Conservation (phyloP, 2,888 invertebrate species). For the Drosophila diplacantha region DNA sequence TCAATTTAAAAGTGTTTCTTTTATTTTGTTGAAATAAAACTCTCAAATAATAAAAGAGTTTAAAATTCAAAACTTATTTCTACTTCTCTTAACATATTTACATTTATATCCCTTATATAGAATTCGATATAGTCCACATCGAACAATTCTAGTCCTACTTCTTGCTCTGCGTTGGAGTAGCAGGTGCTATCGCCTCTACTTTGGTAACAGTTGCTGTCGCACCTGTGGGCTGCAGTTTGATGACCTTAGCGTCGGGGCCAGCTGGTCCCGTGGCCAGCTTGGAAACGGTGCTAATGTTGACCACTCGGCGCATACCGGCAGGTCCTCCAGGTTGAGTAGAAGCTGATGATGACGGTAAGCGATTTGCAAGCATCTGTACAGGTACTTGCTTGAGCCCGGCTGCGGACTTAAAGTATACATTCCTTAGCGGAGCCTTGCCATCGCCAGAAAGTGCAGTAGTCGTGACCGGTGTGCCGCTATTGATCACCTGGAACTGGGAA, state of each 20-base stretch:
- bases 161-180: conserved; percentile 7
- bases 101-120: neutral
- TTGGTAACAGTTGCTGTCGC: conserved; percentile 11
- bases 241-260: conserved; percentile 47
- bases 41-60: conserved; percentile 5
- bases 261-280: conserved; percentile 39
- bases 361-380: conserved; percentile 53
- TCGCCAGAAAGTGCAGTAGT: conserved; percentile 30
- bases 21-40: conserved; percentile 25
- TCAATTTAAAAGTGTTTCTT: conserved; percentile 4
- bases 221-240: conserved; percentile 39
- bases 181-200: conserved; percentile 7
- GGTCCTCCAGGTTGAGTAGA: conserved; percentile 18
- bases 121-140: neutral
- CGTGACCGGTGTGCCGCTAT: conserved; percentile 18
- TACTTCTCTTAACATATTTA: conserved; percentile 24
- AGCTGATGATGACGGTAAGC: conserved; percentile 18
- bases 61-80: conserved; percentile 1
- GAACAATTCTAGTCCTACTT: conserved; percentile 6
- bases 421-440: conserved; percentile 46
- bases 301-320: conserved; percentile 53
- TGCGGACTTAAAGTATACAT: conserved; percentile 54
- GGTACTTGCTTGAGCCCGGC: conserved; percentile 53
- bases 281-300: conserved; percentile 48
- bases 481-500: conserved; percentile 58